Percentiles rank a stretch among this genome's conserved stretches.
These are phyloP conservation scores for Caenorhabditis sp. DNA, from an alignment of 2,888 invertebrate species.

Conservation along the genomic window DNA sequence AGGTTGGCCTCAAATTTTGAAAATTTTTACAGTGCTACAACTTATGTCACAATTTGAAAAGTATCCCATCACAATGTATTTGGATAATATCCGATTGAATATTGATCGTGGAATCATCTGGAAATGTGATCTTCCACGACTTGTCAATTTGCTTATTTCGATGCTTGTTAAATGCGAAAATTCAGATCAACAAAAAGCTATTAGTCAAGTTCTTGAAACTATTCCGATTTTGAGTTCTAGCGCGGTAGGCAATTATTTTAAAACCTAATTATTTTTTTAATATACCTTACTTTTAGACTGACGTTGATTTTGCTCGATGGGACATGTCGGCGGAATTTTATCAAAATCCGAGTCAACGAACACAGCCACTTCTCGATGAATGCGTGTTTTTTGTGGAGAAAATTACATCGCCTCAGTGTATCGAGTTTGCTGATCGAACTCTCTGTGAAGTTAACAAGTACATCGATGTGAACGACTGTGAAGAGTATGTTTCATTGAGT, in stretches of 20 bases:
- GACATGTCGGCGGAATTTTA: constrained; percentile 9
- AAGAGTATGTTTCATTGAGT: constrained; percentile 4
- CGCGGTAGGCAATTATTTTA: background rate
- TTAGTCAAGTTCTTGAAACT: constrained; percentile 9
- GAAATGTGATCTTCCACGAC: constrained; percentile 21
- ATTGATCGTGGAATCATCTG: constrained; percentile 18
- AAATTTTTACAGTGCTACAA: background rate
- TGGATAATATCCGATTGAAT: constrained; percentile 13
- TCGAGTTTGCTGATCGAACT: constrained; percentile 24
- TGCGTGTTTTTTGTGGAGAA: constrained; percentile 15
- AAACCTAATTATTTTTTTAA: background rate
- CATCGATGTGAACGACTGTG: constrained; percentile 4
- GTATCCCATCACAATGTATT: constrained; percentile 7
- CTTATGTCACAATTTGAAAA: constrained; percentile 9
- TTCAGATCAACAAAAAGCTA: background rate
- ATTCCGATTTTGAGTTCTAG: constrained; percentile 18
- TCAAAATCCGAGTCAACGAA: constrained; percentile 2
- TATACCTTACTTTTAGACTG: constrained; percentile 2
- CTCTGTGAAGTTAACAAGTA: constrained; percentile 23
- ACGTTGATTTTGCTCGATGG: constrained; percentile 22
- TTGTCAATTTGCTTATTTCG: constrained; percentile 14
- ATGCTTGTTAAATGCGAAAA: constrained; percentile 13
- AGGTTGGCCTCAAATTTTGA: background rate
- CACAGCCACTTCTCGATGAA: constrained; percentile 24
- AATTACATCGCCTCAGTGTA: background rate